These are phyloP conservation scores for Teleogryllus oceanicus DNA, from an alignment of 2,888 invertebrate species.

Conservation along the genomic window DNA sequence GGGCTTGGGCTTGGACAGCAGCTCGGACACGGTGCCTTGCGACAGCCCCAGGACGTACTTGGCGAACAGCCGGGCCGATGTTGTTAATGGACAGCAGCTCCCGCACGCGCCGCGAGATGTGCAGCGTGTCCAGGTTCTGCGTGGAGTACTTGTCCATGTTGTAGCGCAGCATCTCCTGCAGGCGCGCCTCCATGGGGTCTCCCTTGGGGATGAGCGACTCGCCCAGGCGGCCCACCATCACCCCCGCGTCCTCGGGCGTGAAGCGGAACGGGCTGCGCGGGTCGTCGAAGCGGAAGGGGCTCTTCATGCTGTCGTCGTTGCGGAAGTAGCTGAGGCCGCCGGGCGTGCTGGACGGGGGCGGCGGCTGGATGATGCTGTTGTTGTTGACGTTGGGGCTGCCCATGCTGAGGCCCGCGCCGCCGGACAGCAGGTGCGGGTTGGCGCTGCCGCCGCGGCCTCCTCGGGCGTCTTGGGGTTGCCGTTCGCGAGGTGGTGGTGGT, in stretches of 20 bases:
- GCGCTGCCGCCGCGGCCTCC: conserved; percentile 41
- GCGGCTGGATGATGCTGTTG: conserved; percentile 33
- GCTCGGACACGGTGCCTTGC: conserved; percentile 97
- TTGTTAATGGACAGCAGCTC: conserved; percentile 95
- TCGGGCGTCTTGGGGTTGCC: conserved; percentile 50
- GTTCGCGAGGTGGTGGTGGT: conserved; percentile 37
- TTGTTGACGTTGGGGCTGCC: conserved; percentile 48
- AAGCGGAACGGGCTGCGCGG: conserved; percentile 76
- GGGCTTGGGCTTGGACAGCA: conserved; percentile 97
- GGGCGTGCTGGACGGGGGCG: conserved; percentile 26
- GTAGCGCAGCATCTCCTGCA: conserved; percentile 90
- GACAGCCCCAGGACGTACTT: conserved; percentile 95
- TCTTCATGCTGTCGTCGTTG: conserved; percentile 52
- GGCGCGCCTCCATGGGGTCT: conserved; percentile 87
- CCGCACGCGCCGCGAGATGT: conserved; percentile 87
- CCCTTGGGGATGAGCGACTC: conserved; percentile 89
- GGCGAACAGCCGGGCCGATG: conserved; percentile 96
- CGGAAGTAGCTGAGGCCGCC: conserved; percentile 36
- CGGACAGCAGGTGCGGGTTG: conserved; percentile 22
- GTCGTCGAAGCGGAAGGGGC: conserved; percentile 78
- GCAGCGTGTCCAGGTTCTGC: conserved; percentile 90
- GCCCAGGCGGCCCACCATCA: conserved; percentile 79
- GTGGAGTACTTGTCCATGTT: conserved; percentile 95
- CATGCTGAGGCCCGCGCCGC: conserved; percentile 23
- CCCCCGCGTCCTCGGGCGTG: conserved; percentile 63